These are phyloP conservation scores for Verasper variegatus DNA, from an alignment of 2,113 vertebrate species.

Conservation along the genomic window DNA sequence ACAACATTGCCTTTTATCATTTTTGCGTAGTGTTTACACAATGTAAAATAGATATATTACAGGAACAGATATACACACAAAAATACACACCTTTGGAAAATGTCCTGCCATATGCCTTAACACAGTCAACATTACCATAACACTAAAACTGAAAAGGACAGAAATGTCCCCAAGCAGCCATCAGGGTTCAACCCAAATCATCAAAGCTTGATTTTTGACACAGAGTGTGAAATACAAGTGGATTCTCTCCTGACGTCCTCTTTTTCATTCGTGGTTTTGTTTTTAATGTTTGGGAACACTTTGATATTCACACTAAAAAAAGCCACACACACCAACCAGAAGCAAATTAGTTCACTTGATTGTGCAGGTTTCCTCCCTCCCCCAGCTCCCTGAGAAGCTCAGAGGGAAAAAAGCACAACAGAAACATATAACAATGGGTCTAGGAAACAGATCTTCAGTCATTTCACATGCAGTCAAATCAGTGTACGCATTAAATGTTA, in stretches of 20 bases:
- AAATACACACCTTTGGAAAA: too few species aligned
- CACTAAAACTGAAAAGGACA: too few species aligned
- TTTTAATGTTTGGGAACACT: conserved; percentile 12
- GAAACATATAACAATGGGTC: conserved; percentile 66
- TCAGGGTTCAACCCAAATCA: background rate
- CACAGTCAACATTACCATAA: too few species aligned
- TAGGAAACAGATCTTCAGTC: conserved; percentile 43
- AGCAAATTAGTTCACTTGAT: conserved; percentile 52
- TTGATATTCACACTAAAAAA: conserved; percentile 9
- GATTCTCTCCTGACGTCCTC: background rate
- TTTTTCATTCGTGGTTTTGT: background rate
- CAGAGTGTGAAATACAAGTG: background rate
- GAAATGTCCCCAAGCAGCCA: too few species aligned
- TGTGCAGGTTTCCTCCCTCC: conserved; percentile 64
- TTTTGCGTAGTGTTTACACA: too few species aligned
- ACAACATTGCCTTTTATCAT: too few species aligned
- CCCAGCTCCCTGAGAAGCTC: conserved; percentile 16
- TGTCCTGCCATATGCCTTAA: too few species aligned
- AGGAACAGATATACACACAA: too few species aligned
- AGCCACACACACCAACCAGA: background rate
- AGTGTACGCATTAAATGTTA: conserved; percentile 40
- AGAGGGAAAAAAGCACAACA: conserved; percentile 22
- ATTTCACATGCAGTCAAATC: conserved; percentile 39
- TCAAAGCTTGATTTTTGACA: background rate
- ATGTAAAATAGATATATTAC: too few species aligned